A percentile compares a stretch with the other conserved stretches of the same genome.
phyloP scores from a whole-genome alignment of 2,888 invertebrate species.

The Orgyia antiqua region DNA sequence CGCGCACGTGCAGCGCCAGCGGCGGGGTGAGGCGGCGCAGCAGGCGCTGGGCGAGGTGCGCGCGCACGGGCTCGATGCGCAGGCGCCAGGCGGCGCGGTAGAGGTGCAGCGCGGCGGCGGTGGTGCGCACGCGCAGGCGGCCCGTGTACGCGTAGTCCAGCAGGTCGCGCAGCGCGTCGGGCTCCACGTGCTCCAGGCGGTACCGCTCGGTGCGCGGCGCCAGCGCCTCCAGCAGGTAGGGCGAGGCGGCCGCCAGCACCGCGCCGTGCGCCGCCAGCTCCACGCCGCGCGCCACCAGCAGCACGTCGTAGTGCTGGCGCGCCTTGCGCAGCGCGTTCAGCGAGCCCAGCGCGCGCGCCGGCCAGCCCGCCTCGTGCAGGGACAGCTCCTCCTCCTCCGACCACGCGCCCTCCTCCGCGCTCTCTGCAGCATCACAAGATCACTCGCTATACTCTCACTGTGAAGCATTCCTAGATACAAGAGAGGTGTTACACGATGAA shows the following conservation, averaged over 20 bases:
- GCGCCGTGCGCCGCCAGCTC: constrained; percentile 84
- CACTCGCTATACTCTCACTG: too few species aligned
- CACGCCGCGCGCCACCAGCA: constrained; percentile 83
- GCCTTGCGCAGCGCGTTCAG: constrained; percentile 90
- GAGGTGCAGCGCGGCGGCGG: constrained; percentile 81
- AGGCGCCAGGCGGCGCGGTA: constrained; percentile 89
- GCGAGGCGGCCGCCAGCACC: constrained; percentile 87
- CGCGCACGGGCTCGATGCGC: constrained; percentile 85
- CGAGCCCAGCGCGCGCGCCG: constrained; percentile 79
- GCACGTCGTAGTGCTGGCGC: constrained; percentile 91
- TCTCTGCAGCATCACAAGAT: too few species aligned
- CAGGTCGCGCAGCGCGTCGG: constrained; percentile 83
- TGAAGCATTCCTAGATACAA: too few species aligned
- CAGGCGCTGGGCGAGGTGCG: constrained; percentile 83
- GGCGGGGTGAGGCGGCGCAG: constrained; percentile 76
- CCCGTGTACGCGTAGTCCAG: constrained; percentile 92
- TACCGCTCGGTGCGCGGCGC: constrained; percentile 43
- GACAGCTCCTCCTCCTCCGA: constrained; percentile 62
- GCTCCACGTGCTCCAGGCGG: constrained; percentile 42
- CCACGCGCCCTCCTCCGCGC: constrained; percentile 38
- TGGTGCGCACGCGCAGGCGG: constrained; percentile 70
- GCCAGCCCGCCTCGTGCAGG: constrained; percentile 77
- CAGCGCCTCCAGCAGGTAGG: constrained; percentile 86
- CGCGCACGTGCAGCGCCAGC: constrained; percentile 77
- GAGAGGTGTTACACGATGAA: too few species aligned